Evolutionary conservation across 2,888 invertebrate genomes (phyloP), one percentile per base, ranked within the genome.

Genomic region (Nasonovia ribisnigri): DNA sequence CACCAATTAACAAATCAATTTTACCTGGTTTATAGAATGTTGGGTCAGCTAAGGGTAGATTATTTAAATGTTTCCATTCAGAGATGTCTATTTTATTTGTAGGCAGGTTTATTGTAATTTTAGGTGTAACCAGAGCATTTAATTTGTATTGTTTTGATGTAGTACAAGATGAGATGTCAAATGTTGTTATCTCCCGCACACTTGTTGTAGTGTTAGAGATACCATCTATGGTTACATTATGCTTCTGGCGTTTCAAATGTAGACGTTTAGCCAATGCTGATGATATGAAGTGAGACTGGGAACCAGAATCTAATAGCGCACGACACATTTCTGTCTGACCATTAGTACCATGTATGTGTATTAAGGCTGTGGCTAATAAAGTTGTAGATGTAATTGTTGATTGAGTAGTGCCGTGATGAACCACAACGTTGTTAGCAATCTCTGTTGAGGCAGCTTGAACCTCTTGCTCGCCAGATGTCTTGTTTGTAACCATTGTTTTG

Each of bases 1-100:
- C 87, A 48, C 87, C 87, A 29, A 87, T 87, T 29, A 87, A n/a
- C 46, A 87, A 29, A 48, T 87, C 87, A 87, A 87, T 87, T 48
- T n/a, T 29, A 13, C 48, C 46, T 26, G 87, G 87, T 29, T 36
- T 29, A n/a, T 87, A n/a, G 16, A 87, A 87, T 29, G 26, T 29
- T 11, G 87, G 48, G n/a, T 87, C 87, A 48, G 87, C 87, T 48
- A 48, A 67, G 6, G 26, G n/a, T 87, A 48, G 10, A n/a, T 48
- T 48, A 13, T 87, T 48, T 26, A 43, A 13, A 29, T 46, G 48
- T 4, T 26, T 43, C 84, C 84, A 84, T 20, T 84, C 43, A 43
- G 43, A 43, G 24, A 84, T 84, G 43, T 84, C 84, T 24, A 87
- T 48, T 29, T 48, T 29, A 16, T 4, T 48, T 87, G 87, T n/a